Percentiles rank a stretch among this genome's conserved stretches.
These are phyloP conservation scores for Spodoptera picta DNA, from an alignment of 2,888 invertebrate genomes.

Conservation along the genomic window DNA sequence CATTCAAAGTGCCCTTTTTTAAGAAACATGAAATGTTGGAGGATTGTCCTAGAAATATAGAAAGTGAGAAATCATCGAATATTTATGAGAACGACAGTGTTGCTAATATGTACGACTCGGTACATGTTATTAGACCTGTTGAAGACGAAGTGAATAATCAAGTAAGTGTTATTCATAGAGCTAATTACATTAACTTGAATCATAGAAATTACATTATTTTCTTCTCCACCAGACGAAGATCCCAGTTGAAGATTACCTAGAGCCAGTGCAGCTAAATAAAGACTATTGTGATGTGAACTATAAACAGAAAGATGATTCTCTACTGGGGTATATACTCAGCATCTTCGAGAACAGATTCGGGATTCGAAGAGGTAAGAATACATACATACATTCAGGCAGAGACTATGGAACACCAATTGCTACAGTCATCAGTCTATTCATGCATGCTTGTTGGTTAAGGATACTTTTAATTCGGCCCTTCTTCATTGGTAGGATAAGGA, in stretches of 20 bases:
- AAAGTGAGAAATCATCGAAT: conserved; percentile 58
- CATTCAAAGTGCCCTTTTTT: conserved; percentile 81
- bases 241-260: conserved; percentile 83
- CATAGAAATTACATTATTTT: too few relatives aligned
- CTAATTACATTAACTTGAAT: too few relatives aligned
- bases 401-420: too few relatives aligned
- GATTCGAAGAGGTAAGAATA: conserved; percentile 71
- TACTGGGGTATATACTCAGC: conserved; percentile 79
- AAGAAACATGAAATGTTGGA: conserved; percentile 69
- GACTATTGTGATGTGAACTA: conserved; percentile 80
- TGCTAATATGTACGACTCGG: conserved; percentile 81
- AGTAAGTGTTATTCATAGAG: conserved; percentile 19
- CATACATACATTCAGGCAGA: too few relatives aligned
- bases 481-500: too few relatives aligned
- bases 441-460: too few relatives aligned
- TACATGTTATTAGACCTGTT: conserved; percentile 62
- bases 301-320: conserved; percentile 76
- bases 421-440: too few relatives aligned
- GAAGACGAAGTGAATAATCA: conserved; percentile 33
- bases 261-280: conserved; percentile 76
- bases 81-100: conserved; percentile 78
- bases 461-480: too few relatives aligned
- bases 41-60: conserved; percentile 40
- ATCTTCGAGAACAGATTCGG: conserved; percentile 81
- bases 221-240: conserved; percentile 57